phyloP scores from a whole-genome alignment of 2,797 vertebrate species.

The Muscicapa striata region DNA sequence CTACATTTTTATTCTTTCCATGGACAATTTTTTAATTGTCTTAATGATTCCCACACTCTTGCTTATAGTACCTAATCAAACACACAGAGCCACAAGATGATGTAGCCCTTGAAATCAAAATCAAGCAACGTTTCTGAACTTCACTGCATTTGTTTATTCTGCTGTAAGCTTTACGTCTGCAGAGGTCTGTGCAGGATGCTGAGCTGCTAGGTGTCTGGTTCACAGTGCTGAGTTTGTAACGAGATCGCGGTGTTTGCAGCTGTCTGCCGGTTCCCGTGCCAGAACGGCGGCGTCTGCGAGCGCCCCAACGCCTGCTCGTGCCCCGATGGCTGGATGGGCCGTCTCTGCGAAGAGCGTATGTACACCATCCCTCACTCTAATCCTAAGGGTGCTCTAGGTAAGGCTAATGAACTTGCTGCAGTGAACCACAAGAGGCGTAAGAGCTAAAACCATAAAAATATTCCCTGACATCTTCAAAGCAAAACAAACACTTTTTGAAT shows the following conservation, averaged over 20 bases:
- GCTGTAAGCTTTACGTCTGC: background rate
- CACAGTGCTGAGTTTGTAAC: background rate
- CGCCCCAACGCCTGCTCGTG: slow-evolving; percentile 93
- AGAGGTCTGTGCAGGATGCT: background rate
- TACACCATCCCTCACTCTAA: slow-evolving; percentile 23
- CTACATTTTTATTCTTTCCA: background rate
- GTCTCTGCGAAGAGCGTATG: slow-evolving; percentile 95
- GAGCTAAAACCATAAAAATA: background rate
- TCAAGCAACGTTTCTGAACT: background rate
- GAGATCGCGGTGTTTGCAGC: slow-evolving; percentile 73
- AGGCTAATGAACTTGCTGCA: background rate
- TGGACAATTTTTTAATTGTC: background rate
- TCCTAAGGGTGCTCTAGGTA: background rate
- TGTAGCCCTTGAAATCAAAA: background rate
- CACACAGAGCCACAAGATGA: background rate
- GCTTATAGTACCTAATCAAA: background rate
- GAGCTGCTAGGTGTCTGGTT: background rate
- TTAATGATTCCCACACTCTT: background rate
- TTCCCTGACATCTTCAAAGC: background rate
- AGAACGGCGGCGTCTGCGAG: slow-evolving; percentile 93
- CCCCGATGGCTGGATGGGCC: slow-evolving; percentile 96
- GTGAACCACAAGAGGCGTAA: background rate
- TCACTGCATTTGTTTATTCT: background rate
- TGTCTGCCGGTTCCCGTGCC: slow-evolving; percentile 91
- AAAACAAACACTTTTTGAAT: background rate